Percentiles rank a stretch among this genome's conserved stretches.
phyloP scores from a whole-genome alignment of 2,113 vertebrate genomes.

The Brachyhypopomus gauderio region DNA sequence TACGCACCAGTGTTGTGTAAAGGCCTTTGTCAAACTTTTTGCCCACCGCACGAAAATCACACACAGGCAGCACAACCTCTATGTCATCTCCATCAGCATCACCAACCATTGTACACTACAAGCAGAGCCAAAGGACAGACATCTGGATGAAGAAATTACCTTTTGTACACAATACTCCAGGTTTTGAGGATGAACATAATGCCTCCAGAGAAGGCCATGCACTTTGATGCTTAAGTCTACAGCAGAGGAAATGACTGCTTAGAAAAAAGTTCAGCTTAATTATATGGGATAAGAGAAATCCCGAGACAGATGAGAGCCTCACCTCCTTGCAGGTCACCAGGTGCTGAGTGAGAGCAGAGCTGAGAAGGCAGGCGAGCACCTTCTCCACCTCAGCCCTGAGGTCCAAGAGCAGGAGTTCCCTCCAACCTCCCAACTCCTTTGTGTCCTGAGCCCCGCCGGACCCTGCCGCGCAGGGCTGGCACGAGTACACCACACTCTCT shows the following conservation, averaged over 20 bases:
- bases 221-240: no score
- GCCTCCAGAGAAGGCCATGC: no score
- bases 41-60: constrained; percentile 82
- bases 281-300: neutral
- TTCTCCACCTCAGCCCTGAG: constrained; percentile 83
- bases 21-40: constrained; percentile 85
- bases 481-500: constrained; percentile 88
- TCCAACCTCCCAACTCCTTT: constrained; percentile 69
- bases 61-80: constrained; percentile 71
- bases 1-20: constrained; percentile 84
- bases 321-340: constrained; percentile 84
- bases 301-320: constrained; percentile 2
- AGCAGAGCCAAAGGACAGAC: constrained; percentile 1
- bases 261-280: neutral
- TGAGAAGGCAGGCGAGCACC: constrained; percentile 83
- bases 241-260: no score
- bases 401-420: constrained; percentile 83
- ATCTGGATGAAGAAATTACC: neutral
- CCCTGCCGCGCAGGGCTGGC: constrained; percentile 81
- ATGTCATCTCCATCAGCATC: constrained; percentile 64
- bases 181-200: neutral
- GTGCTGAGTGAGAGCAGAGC: constrained; percentile 79
- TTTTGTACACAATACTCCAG: neutral
- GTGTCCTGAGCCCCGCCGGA: constrained; percentile 63
- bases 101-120: constrained; percentile 73